These are phyloP conservation scores for Pygocentrus nattereri DNA, from an alignment of 2,797 vertebrate genomes.

Conservation along the genomic window DNA sequence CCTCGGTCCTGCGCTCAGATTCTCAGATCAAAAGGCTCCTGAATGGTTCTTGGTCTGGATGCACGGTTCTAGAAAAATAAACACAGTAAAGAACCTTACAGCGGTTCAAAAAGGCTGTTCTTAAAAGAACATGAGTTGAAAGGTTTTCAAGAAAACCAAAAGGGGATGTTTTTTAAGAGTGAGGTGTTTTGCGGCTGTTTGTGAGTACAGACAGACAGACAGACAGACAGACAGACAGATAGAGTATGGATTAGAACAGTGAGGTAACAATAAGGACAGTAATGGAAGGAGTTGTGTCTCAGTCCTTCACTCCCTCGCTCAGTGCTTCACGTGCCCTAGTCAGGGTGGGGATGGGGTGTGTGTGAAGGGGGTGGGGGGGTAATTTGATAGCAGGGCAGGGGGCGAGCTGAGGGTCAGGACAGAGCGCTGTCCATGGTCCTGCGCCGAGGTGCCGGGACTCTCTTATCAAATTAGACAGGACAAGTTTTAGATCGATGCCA, in stretches of 20 bases:
- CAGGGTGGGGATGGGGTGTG: constrained; percentile 56
- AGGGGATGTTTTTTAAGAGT: neutral
- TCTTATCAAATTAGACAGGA: constrained; percentile 84
- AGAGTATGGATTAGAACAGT: neutral
- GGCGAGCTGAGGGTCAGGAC: constrained; percentile 73
- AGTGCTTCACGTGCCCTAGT: constrained; percentile 68
- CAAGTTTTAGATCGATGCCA: constrained; percentile 84
- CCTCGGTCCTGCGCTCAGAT: constrained; percentile 38
- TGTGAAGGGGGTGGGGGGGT: constrained; percentile 54
- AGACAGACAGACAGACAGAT: neutral
- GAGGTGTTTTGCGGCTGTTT: neutral
- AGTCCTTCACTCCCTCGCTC: constrained; percentile 21
- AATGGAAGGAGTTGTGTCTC: neutral
- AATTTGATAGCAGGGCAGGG: constrained; percentile 76
- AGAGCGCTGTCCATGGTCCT: constrained; percentile 96
- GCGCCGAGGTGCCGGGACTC: constrained; percentile 75
- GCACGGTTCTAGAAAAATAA: neutral
- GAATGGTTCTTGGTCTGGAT: neutral
- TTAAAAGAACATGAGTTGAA: no score
- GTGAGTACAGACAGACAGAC: neutral
- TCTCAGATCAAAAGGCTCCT: constrained; percentile 8
- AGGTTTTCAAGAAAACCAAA: no score
- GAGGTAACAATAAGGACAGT: neutral
- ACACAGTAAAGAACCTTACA: no score
- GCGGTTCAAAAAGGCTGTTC: no score